A percentile compares a stretch with the other conserved stretches of the same genome.
Evolutionary conservation across 2,113 vertebrate species (phyloP).

Genomic region (Rhegmatorhina hoffmannsi): DNA sequence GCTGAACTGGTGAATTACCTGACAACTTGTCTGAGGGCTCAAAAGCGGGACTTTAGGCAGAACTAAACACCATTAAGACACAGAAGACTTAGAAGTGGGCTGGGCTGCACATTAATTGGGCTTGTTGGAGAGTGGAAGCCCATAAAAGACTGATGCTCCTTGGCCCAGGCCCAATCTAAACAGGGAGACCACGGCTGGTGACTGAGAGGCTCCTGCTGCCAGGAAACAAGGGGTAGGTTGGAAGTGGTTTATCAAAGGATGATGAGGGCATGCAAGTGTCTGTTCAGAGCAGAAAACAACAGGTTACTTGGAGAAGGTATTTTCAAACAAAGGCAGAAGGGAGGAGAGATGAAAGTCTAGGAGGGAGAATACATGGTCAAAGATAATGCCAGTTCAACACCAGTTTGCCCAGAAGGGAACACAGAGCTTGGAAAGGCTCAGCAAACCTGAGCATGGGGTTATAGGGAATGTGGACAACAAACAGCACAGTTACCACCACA

Average conservation of each 20-base stretch:
- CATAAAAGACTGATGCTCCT: neutral
- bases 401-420: neutral
- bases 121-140: neutral
- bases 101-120: neutral
- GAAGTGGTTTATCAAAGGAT: neutral
- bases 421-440: neutral
- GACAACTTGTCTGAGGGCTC: neutral
- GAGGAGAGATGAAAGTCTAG: neutral
- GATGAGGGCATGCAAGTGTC: neutral
- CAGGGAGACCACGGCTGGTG: neutral
- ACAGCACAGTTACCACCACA: neutral
- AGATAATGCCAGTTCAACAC: neutral
- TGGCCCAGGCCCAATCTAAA: slow-evolving; percentile 1
- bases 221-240: neutral
- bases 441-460: neutral
- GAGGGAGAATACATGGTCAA: neutral
- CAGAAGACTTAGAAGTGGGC: neutral
- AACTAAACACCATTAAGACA: neutral
- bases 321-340: neutral
- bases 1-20: slow-evolving; percentile 12
- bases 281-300: neutral
- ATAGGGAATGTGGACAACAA: neutral
- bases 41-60: neutral
- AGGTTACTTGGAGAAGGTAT: neutral
- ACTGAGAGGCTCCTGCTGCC: neutral